A percentile compares a stretch with the other conserved stretches of the same genome.
phyloP scores from a whole-genome alignment of 2,113 vertebrate species.

The Promerops cafer region DNA sequence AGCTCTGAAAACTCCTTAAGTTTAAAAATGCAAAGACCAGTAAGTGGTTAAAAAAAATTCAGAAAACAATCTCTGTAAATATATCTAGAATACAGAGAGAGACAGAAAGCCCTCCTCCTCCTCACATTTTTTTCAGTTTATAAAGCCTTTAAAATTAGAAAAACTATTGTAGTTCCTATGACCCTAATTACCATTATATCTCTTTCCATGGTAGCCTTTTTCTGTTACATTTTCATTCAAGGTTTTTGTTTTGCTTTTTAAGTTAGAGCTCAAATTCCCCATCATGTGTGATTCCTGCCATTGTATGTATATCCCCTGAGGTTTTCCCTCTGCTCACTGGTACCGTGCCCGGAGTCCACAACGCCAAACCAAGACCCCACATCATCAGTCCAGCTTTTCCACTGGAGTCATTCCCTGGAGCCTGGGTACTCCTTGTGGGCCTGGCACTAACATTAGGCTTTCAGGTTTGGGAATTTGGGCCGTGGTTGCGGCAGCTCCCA shows the following conservation, averaged over 20 bases:
- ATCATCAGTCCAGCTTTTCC: not conserved
- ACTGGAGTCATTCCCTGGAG: not conserved
- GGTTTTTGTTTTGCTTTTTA: not conserved
- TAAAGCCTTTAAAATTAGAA: not conserved
- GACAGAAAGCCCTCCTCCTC: not conserved
- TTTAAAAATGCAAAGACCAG: not conserved
- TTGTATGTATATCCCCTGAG: not conserved
- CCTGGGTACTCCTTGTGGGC: not conserved
- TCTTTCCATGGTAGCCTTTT: not conserved
- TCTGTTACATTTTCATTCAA: not conserved
- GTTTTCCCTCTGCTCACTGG: not conserved
- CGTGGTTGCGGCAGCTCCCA: not conserved
- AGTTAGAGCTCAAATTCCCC: not conserved
- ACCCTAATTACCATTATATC: not conserved
- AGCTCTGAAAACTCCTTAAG: not conserved
- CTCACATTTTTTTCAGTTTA: not conserved
- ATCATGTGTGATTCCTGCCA: not conserved
- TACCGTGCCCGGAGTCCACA: not conserved
- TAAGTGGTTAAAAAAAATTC: not conserved
- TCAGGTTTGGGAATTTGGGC: not conserved
- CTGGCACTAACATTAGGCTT: not conserved
- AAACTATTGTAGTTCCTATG: not conserved
- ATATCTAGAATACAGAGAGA: not conserved
- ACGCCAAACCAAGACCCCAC: not conserved
- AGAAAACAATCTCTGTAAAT: not conserved